Base-by-base conservation (phyloP, 2,113 vertebrate species). In the Emydura subglobosa region DNA sequence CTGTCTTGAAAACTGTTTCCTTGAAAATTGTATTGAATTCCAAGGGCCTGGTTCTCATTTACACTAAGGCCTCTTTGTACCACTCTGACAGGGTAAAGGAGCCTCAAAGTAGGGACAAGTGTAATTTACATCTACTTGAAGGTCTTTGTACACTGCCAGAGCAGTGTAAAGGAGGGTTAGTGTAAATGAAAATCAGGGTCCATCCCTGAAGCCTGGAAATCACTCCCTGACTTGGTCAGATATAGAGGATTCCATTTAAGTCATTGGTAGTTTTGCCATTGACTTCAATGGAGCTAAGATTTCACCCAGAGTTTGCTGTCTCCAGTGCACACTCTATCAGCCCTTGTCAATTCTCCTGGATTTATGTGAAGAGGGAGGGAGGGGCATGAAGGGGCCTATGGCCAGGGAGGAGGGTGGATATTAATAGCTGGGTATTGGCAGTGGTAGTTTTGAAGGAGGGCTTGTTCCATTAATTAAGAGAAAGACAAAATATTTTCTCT, bases 41-140 rank as follows among this genome's bases (percentile, higher is more conserved):
- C 34, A 79, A 31, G 4, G n/a, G 3, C 29, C 8, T 79, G 47
- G 3, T 88, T 81, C 1, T 24, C 21, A n/a, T 93, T 86, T 50
- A 7, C 19, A 90, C 11, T 74, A 65, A 55, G 9, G 12, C 19
- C 1, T 3, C 10, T 10, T 80, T 1, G 0, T 7, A 44, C 78
- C 12, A 13, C 3, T 19, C 61, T 85, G 50, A 93, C 61, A 68
- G 65, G 31, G n/a, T 4, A 68, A 34, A 68, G 6, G 61, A 34
- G 61, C 34, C 17, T 68, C 61, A 68, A 19, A 68, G 34, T 17
- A 16, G 42, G 22, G 81, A 79, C 2, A 42, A 42, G 44, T 53
- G 6, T 16, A 82, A 87, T 90, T 91, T 84, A 82, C 34, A 83
- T 39, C 72, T 68, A 80, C n/a, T 79, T 47, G 79, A 24, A 54